Conservation (phyloP, 2,888 invertebrate species). For the Eurytoma californica region DNA sequence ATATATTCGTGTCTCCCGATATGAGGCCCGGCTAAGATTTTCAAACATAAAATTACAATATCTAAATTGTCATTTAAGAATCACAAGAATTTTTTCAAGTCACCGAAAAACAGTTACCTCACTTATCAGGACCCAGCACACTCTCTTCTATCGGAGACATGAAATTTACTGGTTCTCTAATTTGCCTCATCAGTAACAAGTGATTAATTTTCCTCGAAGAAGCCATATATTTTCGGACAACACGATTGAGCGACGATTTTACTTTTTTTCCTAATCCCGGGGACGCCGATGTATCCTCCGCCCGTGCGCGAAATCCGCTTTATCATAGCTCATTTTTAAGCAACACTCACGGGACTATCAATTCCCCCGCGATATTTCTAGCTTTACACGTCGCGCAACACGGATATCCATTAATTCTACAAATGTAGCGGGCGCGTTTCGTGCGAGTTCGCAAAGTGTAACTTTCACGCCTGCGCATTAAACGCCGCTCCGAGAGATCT, state of each 20-base stretch:
- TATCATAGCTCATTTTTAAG: not conserved
- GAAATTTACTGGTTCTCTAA: slow-evolving; percentile 45
- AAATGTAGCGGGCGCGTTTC: not conserved
- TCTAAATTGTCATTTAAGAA: slow-evolving; percentile 52
- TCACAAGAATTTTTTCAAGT: slow-evolving; percentile 41
- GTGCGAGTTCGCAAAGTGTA: slow-evolving; percentile 1
- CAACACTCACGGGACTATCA: not conserved
- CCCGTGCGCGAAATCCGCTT: not conserved
- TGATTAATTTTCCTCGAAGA: slow-evolving; percentile 22
- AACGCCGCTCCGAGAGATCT: not conserved
- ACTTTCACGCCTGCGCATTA: not conserved
- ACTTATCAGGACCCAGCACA: slow-evolving; percentile 21
- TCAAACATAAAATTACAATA: slow-evolving; percentile 48
- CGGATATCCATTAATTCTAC: not conserved
- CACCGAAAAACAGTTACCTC: slow-evolving; percentile 40
- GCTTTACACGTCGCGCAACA: not conserved
- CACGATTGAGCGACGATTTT: slow-evolving; percentile 12
- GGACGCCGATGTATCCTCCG: not conserved
- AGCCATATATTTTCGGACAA: slow-evolving; percentile 20
- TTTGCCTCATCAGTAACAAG: slow-evolving; percentile 11
- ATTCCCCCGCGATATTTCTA: not conserved
- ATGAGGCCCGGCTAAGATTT: slow-evolving; percentile 31
- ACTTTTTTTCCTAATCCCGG: not conserved
- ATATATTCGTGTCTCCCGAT: slow-evolving; percentile 22
- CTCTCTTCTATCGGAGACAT: not conserved